Conservation (phyloP, 2,113 vertebrate genomes). For the Arvicanthis niloticus region DNA sequence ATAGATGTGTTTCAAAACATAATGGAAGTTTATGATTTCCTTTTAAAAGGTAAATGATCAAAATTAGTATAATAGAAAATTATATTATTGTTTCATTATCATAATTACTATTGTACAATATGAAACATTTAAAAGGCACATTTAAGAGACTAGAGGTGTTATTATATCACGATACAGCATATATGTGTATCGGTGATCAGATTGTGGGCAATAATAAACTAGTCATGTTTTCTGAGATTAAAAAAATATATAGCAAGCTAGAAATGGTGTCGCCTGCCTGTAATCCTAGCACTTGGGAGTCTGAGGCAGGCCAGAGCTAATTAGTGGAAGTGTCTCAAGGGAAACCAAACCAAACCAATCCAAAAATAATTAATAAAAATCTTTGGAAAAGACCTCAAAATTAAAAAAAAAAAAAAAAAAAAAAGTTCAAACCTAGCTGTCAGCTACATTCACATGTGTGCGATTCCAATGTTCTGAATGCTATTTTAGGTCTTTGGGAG, state of each 20-base stretch:
- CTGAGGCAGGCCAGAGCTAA: background rate
- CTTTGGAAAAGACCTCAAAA: conserved; percentile 11
- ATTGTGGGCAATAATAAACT: background rate
- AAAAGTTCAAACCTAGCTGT: conserved; percentile 25
- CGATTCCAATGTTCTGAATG: background rate
- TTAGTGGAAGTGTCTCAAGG: background rate
- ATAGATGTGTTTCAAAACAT: conserved; percentile 11
- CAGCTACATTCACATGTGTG: background rate
- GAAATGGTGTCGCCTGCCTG: background rate
- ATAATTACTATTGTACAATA: background rate
- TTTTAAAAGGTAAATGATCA: background rate
- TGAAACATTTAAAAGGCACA: background rate
- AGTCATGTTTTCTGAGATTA: background rate
- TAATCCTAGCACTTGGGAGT: background rate
- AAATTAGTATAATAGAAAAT: conserved; percentile 31
- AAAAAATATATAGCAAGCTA: background rate
- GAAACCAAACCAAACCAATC: background rate
- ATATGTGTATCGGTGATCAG: background rate
- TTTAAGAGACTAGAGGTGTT: background rate
- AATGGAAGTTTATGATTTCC: background rate
- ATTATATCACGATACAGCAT: background rate
- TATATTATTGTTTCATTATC: background rate
- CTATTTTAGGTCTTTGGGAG: background rate
- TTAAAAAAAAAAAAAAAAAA: background rate
- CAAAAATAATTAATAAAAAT: background rate